These are phyloP conservation scores for Paramisgurnus dabryanus DNA, from an alignment of 2,113 vertebrate species.

Conservation along the genomic window DNA sequence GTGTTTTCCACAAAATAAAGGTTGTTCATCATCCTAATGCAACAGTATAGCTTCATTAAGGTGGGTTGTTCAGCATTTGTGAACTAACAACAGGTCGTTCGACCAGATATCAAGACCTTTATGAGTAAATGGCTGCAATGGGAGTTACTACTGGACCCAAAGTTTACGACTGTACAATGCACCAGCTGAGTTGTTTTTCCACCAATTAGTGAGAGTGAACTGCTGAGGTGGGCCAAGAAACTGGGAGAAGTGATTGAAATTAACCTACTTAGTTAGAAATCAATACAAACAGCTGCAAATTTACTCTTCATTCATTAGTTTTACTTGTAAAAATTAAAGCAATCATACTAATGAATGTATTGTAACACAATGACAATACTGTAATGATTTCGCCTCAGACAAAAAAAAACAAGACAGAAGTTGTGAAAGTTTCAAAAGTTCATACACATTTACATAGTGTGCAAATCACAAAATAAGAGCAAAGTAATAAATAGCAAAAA, in stretches of 20 bases:
- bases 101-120: not conserved
- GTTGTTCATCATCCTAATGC: too few species aligned
- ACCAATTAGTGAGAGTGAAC: conserved; percentile 6
- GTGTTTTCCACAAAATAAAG: too few species aligned
- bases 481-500: too few species aligned
- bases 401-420: not conserved
- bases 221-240: not conserved
- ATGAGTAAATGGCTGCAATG: not conserved
- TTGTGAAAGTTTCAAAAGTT: not conserved
- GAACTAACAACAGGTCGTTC: not conserved
- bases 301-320: not conserved
- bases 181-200: conserved; percentile 21
- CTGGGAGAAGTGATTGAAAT: not conserved
- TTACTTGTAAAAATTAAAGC: not conserved
- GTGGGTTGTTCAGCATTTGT: not conserved
- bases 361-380: not conserved
- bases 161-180: not conserved
- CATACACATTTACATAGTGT: not conserved
- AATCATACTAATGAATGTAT: not conserved
- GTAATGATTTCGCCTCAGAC: not conserved
- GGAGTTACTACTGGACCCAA: not conserved
- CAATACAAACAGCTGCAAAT: not conserved
- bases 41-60: too few species aligned
- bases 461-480: too few species aligned
- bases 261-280: not conserved